Conservation (phyloP, 2,113 vertebrate species). For the Orcinus orca region DNA sequence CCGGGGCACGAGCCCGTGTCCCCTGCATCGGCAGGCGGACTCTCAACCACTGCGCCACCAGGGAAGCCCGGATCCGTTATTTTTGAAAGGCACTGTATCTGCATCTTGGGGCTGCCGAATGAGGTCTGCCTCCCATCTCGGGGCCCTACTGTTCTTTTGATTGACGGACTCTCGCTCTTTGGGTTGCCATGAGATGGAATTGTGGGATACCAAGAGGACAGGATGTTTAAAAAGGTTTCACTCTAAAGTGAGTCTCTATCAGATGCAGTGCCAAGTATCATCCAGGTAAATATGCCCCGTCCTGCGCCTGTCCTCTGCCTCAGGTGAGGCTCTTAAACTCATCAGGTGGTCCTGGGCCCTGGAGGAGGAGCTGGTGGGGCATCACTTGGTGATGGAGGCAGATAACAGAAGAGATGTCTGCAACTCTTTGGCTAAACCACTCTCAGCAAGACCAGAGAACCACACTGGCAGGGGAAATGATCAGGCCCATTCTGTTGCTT, state of each 20-base stretch:
- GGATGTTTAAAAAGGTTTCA: conserved; percentile 13
- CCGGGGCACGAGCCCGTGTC: accelerated
- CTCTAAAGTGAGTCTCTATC: conserved; percentile 26
- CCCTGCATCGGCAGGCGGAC: too few relatives aligned
- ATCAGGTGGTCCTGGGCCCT: not conserved
- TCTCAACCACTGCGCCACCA: too few relatives aligned
- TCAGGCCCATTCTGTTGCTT: not conserved
- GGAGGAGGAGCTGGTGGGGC: not conserved
- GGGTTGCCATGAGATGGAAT: not conserved
- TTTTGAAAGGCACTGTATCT: not conserved
- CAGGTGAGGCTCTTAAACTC: not conserved
- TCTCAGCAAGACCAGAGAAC: not conserved
- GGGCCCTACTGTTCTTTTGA: not conserved
- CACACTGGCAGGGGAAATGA: not conserved
- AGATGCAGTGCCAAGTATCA: not conserved
- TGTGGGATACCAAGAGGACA: conserved; percentile 32
- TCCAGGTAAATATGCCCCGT: not conserved
- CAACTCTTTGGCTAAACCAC: not conserved
- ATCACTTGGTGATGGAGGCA: not conserved
- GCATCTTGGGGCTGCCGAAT: not conserved
- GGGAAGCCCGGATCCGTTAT: too few relatives aligned
- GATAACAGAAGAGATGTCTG: not conserved
- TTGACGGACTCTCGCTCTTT: not conserved
- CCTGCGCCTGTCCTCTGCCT: not conserved
- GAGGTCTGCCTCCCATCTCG: not conserved